phyloP scores from a whole-genome alignment of 1,140 invertebrate genomes.

The Trichonephila clavata region DNA sequence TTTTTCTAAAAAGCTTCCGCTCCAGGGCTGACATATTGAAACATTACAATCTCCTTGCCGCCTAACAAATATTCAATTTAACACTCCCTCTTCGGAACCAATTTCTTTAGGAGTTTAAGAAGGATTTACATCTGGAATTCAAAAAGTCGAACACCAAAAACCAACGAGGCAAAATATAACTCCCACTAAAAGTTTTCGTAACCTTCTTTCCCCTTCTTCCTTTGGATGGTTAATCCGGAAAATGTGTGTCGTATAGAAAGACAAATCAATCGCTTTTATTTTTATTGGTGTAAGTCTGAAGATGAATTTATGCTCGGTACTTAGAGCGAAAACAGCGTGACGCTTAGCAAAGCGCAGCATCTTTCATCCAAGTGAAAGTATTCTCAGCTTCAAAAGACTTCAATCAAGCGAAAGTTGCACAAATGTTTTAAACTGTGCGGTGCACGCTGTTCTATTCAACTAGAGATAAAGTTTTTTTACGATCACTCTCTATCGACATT shows the following conservation, averaged over 20 bases:
- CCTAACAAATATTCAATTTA: slow-evolving; percentile 34
- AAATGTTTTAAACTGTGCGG: background rate
- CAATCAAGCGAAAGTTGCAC: slow-evolving; percentile 3
- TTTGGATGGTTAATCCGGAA: slow-evolving; percentile 18
- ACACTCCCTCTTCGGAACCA: background rate
- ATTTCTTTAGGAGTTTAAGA: background rate
- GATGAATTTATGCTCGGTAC: slow-evolving; percentile 49
- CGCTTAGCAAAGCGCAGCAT: slow-evolving; percentile 42
- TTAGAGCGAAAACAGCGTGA: slow-evolving; percentile 51
- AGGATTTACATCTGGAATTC: background rate
- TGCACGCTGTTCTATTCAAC: background rate
- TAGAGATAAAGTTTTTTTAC: background rate
- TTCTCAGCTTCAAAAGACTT: background rate
- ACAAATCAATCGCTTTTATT: slow-evolving; percentile 55
- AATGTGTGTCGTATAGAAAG: slow-evolving; percentile 16
- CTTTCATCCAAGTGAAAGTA: slow-evolving; percentile 40
- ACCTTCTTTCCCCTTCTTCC: background rate
- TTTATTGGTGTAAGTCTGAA: slow-evolving; percentile 28
- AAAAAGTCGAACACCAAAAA: background rate
- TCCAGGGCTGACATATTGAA: background rate
- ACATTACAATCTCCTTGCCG: background rate
- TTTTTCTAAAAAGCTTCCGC: background rate
- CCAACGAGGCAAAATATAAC: slow-evolving; percentile 25
- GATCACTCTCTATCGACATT: background rate
- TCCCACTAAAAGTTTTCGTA: background rate